phyloP scores from a whole-genome alignment of 1,140 invertebrate genomes.

The Gryon sp. region DNA sequence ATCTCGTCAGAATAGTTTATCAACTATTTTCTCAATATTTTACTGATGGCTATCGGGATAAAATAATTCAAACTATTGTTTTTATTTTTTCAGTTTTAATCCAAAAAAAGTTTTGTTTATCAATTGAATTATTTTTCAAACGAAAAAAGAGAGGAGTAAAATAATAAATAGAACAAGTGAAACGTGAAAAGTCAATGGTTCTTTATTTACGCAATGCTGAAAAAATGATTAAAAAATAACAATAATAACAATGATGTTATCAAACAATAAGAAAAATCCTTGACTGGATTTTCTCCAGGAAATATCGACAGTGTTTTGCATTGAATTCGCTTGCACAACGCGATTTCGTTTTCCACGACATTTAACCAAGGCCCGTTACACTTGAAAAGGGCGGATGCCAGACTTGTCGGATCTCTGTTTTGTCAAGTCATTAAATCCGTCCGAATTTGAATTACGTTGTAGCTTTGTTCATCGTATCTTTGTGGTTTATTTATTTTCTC shows the following conservation, averaged over 20 bases:
- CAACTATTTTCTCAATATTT: too few species aligned
- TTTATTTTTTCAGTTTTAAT: too few species aligned
- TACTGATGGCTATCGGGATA: too few species aligned
- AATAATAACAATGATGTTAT: neutral
- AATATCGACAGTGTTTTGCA: neutral
- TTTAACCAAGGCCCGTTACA: constrained; percentile 40
- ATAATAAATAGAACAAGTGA: too few species aligned
- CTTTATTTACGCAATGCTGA: too few species aligned
- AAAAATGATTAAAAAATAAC: neutral
- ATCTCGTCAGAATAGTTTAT: too few species aligned
- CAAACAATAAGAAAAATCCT: neutral
- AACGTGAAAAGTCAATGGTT: too few species aligned
- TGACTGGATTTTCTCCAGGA: neutral
- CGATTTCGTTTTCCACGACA: constrained; percentile 47
- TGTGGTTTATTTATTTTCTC: constrained; percentile 34
- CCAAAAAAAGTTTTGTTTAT: too few species aligned
- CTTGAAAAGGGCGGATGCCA: constrained; percentile 22
- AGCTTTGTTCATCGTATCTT: constrained; percentile 23
- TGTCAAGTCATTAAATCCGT: constrained; percentile 52
- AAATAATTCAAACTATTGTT: too few species aligned
- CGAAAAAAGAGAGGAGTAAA: too few species aligned
- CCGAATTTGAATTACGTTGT: constrained; percentile 52
- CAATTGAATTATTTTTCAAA: too few species aligned
- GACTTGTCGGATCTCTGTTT: constrained; percentile 28
- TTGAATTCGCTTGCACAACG: neutral